phyloP scores from a whole-genome alignment of 2,888 invertebrate species.

The Ophion obscuratus region DNA sequence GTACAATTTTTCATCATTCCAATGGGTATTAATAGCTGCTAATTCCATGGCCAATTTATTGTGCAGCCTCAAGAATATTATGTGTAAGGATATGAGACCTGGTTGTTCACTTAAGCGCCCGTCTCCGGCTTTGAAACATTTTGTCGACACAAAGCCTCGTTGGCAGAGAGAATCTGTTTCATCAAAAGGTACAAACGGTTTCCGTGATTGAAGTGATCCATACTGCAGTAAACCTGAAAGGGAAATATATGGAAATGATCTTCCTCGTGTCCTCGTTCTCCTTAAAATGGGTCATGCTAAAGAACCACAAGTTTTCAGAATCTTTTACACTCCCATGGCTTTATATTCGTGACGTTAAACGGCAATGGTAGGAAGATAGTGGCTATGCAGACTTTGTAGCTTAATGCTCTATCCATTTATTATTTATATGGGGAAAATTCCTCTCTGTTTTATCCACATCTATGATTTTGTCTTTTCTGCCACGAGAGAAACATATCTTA shows the following conservation, averaged over 20 bases:
- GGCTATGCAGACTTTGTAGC: too few relatives aligned
- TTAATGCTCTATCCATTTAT: too few relatives aligned
- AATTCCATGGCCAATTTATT: slow-evolving; percentile 91
- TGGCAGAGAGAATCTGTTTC: slow-evolving; percentile 87
- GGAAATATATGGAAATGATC: not conserved
- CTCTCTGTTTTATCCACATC: too few relatives aligned
- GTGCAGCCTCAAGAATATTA: slow-evolving; percentile 91
- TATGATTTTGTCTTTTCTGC: too few relatives aligned
- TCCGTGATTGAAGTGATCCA: slow-evolving; percentile 87
- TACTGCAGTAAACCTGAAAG: slow-evolving; percentile 84
- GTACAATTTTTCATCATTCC: slow-evolving; percentile 95
- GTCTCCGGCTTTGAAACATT: slow-evolving; percentile 93
- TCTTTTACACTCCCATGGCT: not conserved
- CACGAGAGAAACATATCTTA: too few relatives aligned
- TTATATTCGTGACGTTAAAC: too few relatives aligned
- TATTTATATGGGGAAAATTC: too few relatives aligned
- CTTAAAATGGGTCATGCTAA: too few relatives aligned
- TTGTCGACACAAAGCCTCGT: slow-evolving; percentile 89
- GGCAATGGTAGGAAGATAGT: too few relatives aligned
- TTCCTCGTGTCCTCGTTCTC: not conserved
- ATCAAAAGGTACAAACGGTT: slow-evolving; percentile 85
- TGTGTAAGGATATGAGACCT: slow-evolving; percentile 90
- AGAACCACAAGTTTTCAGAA: not conserved
- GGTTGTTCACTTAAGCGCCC: slow-evolving; percentile 92
- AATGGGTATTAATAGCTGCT: slow-evolving; percentile 91